Percentiles rank a stretch among this genome's conserved stretches.
These are phyloP conservation scores for Cylloceria caligata DNA, from an alignment of 2,888 invertebrate genomes.

Conservation along the genomic window DNA sequence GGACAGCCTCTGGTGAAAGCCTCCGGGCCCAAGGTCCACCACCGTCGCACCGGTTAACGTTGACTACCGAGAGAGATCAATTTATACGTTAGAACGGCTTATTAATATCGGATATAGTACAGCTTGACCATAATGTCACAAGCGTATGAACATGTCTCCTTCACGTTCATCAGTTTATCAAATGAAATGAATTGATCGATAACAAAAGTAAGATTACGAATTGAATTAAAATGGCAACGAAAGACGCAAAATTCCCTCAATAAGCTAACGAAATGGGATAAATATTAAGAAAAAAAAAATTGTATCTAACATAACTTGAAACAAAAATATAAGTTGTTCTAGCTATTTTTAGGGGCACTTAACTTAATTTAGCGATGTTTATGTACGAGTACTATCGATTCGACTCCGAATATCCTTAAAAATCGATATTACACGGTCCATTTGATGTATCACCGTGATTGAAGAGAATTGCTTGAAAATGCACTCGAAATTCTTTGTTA, in stretches of 20 bases:
- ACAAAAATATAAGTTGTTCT: background rate
- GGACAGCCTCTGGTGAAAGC: slow-evolving; percentile 77
- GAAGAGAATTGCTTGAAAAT: slow-evolving; percentile 37
- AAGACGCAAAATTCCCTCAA: background rate
- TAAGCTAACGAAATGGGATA: background rate
- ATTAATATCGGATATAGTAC: slow-evolving; percentile 67
- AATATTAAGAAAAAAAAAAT: background rate
- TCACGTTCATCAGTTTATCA: background rate
- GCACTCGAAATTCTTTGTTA: slow-evolving; percentile 78
- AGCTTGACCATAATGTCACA: slow-evolving; percentile 33
- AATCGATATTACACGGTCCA: slow-evolving; percentile 7
- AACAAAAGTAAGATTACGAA: background rate
- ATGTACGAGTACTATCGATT: background rate
- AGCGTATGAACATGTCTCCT: slow-evolving; percentile 23
- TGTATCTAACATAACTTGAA: background rate
- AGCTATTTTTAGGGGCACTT: background rate
- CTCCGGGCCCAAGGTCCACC: slow-evolving; percentile 77
- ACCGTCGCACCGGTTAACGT: slow-evolving; percentile 70
- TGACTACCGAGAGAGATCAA: slow-evolving; percentile 67
- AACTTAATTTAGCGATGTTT: background rate
- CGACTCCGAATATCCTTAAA: background rate
- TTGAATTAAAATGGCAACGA: background rate
- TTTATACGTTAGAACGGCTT: slow-evolving; percentile 70
- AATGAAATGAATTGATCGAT: background rate
- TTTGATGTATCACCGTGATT: slow-evolving; percentile 18